Percentiles rank a stretch among this genome's conserved stretches.
phyloP scores from a whole-genome alignment of 2,888 invertebrate species.

The Corbicula japonica region DNA sequence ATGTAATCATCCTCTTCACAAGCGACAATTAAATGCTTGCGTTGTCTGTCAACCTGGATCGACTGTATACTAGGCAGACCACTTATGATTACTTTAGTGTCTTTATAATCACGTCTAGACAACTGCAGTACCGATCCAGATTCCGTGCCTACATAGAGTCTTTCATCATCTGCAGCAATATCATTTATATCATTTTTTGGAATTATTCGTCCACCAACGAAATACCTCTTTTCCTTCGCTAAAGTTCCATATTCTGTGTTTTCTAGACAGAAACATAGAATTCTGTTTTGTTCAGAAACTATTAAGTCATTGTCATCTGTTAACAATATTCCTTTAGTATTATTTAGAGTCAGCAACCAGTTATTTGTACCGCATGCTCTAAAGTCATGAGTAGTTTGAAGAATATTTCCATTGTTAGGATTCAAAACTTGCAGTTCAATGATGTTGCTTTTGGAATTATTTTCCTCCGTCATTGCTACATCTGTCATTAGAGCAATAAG shows the following conservation, averaged over 20 bases:
- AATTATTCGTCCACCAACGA: not conserved
- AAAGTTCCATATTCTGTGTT: not conserved
- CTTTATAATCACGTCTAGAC: not conserved
- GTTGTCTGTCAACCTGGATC: no score
- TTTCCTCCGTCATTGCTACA: not conserved
- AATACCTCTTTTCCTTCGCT: not conserved
- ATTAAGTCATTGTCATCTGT: not conserved
- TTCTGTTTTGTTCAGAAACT: not conserved
- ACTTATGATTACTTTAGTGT: not conserved
- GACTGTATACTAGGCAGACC: no score
- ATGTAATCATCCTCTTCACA: no score
- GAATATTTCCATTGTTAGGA: not conserved
- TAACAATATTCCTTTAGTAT: not conserved
- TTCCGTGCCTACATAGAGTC: conserved; percentile 1
- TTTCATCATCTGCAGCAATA: not conserved
- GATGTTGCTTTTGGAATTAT: not conserved
- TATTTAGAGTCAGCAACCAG: not conserved
- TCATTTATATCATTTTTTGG: not conserved
- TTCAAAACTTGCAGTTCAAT: not conserved
- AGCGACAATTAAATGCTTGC: no score
- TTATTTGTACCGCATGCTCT: not conserved
- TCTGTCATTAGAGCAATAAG: conserved; percentile 5
- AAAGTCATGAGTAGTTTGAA: not conserved
- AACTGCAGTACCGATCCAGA: conserved; percentile 2
- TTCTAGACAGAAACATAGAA: not conserved